Evolutionary conservation across 2,113 vertebrate species (phyloP), one percentile per base, ranked within the genome.

Genomic region (Kryptolebias marmoratus): DNA sequence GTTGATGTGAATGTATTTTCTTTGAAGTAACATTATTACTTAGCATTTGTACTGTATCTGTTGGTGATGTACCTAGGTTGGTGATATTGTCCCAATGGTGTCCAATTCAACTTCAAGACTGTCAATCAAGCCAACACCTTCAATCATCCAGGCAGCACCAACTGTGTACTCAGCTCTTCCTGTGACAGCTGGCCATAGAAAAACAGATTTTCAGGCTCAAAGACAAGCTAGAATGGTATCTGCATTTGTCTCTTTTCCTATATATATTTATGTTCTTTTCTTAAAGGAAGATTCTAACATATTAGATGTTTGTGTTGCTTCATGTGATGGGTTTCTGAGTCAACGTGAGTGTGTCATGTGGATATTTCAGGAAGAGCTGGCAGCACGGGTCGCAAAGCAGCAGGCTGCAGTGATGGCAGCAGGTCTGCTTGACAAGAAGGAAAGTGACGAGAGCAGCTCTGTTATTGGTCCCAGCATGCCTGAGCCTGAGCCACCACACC

Each of bases 401-500:
- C 93, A 94, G 84, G 93, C 94, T 0, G 90, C 90, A 2, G 91
- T 92, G 3, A 87, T 87, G 67, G 92, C 93, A 0, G 92, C 94
- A 2, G 93, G 93, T 28, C 89, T 94, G 0, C 85, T 95, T 67
- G 93, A 94, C 16, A 95, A 92, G 89, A 94, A 94, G 42, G 91
- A 93, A 11, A 74, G 66, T 0, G 86, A 91, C 0, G 95, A 96
- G 18, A 94, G 93, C 30, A 65, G 86, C 1, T 4, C 61, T 0
- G 90, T 94, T 54, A 96, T 96, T 11, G 95, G 96, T 4, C 95
- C 95, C n/a, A 96, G 90, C 71, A 94, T 94, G 81, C 95, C 95
- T 0, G 96, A 97, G 66, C 87, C 92, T 0, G 96, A 96, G 66
- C 94, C 95, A 1, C 56, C 87, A 0, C 93, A 94, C 64, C 54